Base-by-base conservation (phyloP, 2,113 vertebrate genomes). In the Illadopsis cleaveri region DNA sequence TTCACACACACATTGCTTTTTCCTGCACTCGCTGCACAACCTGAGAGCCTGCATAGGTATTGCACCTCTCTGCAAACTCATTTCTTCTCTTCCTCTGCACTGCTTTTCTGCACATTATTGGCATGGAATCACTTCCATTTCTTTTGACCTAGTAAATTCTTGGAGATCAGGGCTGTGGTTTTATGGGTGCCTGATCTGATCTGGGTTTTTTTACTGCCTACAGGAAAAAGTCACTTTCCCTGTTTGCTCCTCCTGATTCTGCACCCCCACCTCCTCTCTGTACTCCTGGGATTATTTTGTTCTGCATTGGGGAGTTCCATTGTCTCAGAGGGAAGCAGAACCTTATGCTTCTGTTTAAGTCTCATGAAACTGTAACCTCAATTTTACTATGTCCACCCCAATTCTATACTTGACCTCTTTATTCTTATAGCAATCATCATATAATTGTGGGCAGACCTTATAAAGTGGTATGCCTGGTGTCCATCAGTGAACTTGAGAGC, bases 251-350 rank as follows among this genome's bases (percentile, higher is more conserved):
- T 88, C 21, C 66, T 50, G 12, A 45, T 72, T 94, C 23, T 76
- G 9, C 12, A 58, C 3, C 10, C 18, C 6, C 8, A 40, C 10
- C 2, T 30, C 6, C 8, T 79, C 0, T 0, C 48, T 76, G 6
- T 45, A n/a, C 17, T 57, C 30, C n/a, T 4, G 4, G 31, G 45
- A 33, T 31, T 17, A 54, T 38, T 71, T 72, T 79, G 17, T 60
- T 76, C 78, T 58, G 22, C 51, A 6, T 53, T 73, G 69, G 9
- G 33, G 45, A 42, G 11, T 72, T 86, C 70, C 51, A 30, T 28
- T 21, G 23, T 25, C 25, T 88, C 17, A 38, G n/a, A 53, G n/a
- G 28, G 31, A 71, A 87, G 19, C 14, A 68, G 65, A 47, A 40
- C 25, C 9, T 38, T 71, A 21, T 23, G 11, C 33, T 82, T 95